Conservation (phyloP, 2,113 vertebrate genomes). For the Xiphophorus hellerii region DNA sequence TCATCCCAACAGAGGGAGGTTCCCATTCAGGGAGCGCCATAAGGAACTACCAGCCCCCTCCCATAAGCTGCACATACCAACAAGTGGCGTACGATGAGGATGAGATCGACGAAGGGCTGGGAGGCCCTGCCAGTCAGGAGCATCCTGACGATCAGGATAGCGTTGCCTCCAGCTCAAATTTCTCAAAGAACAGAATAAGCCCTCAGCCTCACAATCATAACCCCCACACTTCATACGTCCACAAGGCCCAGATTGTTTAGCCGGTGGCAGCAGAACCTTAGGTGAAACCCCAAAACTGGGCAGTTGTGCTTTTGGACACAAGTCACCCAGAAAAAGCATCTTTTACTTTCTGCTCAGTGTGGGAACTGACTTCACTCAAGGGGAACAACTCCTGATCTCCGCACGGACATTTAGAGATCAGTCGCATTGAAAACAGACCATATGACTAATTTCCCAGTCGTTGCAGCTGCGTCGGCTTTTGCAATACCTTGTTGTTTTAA, state of each 20-base stretch:
- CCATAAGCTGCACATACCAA: slow-evolving; percentile 57
- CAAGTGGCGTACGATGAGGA: slow-evolving; percentile 73
- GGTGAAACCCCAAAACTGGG: not conserved
- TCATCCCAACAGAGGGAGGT: slow-evolving; percentile 48
- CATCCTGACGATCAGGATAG: slow-evolving; percentile 77
- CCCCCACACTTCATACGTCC: slow-evolving; percentile 83
- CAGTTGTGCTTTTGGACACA: not conserved
- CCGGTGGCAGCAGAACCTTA: not conserved
- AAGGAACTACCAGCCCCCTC: slow-evolving; percentile 56
- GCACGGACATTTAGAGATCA: not conserved
- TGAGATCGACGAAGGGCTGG: slow-evolving; percentile 72
- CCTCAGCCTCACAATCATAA: not conserved
- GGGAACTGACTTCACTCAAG: not conserved
- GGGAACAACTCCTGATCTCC: not conserved
- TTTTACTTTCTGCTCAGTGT: not conserved
- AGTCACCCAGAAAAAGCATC: not conserved
- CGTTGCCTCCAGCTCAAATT: slow-evolving; percentile 75
- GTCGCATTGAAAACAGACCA: slow-evolving; percentile 13
- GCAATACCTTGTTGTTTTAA: not conserved
- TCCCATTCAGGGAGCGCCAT: slow-evolving; percentile 41
- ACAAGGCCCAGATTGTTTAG: slow-evolving; percentile 91
- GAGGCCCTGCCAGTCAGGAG: slow-evolving; percentile 62
- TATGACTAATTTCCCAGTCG: slow-evolving; percentile 6
- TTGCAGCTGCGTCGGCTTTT: slow-evolving; percentile 10
- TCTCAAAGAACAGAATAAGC: slow-evolving; percentile 73